Conservation (phyloP, 2,797 vertebrate genomes). For the Lophura swinhoii region DNA sequence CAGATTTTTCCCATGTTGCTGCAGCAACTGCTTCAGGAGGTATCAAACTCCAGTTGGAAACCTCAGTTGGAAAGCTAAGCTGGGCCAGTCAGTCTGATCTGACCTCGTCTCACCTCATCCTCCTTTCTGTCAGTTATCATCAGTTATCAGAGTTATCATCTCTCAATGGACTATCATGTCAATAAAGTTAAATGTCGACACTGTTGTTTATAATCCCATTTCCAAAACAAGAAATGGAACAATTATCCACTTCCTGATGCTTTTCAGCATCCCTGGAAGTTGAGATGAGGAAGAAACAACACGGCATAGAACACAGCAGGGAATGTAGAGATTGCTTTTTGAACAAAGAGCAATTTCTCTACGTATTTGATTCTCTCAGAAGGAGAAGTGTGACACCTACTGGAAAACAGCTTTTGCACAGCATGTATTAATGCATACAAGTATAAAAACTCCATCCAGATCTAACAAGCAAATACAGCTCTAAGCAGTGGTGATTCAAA, state of each 20-base stretch:
- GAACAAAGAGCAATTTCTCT: background rate
- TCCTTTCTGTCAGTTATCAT: background rate
- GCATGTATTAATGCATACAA: background rate
- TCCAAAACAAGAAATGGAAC: background rate
- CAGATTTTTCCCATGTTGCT: background rate
- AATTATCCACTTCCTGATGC: background rate
- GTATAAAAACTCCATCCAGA: background rate
- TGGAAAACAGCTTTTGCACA: slow-evolving; percentile 60
- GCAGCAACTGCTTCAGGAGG: background rate
- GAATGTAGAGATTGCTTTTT: background rate
- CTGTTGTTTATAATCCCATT: background rate
- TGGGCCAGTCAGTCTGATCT: background rate
- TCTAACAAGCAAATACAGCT: background rate
- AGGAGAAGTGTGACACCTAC: slow-evolving; percentile 71
- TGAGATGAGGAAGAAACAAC: background rate
- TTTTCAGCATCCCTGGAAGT: background rate
- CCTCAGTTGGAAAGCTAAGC: background rate
- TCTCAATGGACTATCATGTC: background rate
- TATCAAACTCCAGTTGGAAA: background rate
- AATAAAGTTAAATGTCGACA: background rate
- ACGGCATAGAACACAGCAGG: background rate
- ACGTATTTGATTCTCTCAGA: background rate
- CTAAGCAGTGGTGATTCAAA: background rate
- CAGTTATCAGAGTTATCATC: no score
- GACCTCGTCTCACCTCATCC: background rate